Base-by-base conservation (phyloP, 2,888 invertebrate species). In the Heliothis peltigera region DNA sequence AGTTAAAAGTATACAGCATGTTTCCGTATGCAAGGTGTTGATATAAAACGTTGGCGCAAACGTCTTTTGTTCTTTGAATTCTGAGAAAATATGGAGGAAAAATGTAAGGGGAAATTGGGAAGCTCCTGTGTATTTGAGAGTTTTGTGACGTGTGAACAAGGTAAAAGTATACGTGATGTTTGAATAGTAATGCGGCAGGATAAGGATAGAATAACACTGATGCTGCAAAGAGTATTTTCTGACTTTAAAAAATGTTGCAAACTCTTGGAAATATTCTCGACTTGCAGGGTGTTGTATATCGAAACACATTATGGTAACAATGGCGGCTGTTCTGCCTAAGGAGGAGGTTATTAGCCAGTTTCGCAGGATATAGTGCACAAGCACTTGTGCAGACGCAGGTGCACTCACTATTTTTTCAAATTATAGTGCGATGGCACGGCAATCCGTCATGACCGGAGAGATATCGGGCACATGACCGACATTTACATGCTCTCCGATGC, bases 11-110 rank as follows among this genome's bases (percentile, higher is more conserved):
- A 80, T 69, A 67, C 60, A 79, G 54, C 59, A 52, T 62, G 56
- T 64, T 75, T 70, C 56, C 69, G 64, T 75, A 72, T 77, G 75
- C 78, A 70, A 68, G 72, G 67, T 76, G 71, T 77, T 66, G 74
- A 72, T 72, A 73, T 70, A 65, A 74, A 77, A 68, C 63, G 53
- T 66, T 58, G 68, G 54, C 8, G 28, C 35, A 63, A 77, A 80
- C 39, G 51, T 69, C 72, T 79, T 74, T 78, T 79, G 70, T 83
- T 82, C 73, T 71, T 67, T 66, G 70, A 64, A 74, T 74, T 80
- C 55, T 8, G 49, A 59, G 63, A 61, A 78, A 78, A 75, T 78
- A 64, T 80, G 28, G 18, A 57, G 54, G 64, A 70, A 77, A 80
- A 70, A 74, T 78, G 58, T 67, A 46, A 51, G 18, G n/a, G 35